These are phyloP conservation scores for Carassius auratus DNA, from an alignment of 2,113 vertebrate species.

Conservation along the genomic window DNA sequence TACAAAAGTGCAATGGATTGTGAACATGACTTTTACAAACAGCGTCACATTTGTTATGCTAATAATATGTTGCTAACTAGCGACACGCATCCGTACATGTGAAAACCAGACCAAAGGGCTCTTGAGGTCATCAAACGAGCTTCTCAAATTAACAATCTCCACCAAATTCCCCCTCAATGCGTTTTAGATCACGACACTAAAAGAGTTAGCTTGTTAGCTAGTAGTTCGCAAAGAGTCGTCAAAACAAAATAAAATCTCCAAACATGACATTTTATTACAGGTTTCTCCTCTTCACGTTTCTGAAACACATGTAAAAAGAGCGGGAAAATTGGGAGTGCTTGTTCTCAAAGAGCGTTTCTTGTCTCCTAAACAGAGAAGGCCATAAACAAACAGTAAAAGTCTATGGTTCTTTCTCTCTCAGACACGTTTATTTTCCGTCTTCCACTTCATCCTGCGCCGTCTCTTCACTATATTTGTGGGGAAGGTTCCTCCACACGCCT, in stretches of 20 bases:
- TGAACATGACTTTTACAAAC: background rate
- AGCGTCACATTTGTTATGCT: background rate
- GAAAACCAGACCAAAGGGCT: background rate
- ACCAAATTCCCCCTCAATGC: background rate
- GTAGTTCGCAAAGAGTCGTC: background rate
- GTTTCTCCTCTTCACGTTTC: background rate
- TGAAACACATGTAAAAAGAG: background rate
- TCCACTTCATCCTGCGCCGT: slow-evolving; percentile 19
- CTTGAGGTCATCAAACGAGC: background rate
- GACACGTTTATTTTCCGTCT: slow-evolving; percentile 24
- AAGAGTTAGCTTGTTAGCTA: slow-evolving; percentile 7
- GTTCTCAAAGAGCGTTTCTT: background rate
- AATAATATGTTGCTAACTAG: background rate
- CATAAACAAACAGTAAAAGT: background rate
- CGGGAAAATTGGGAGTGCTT: background rate
- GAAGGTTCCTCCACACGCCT: slow-evolving; percentile 48
- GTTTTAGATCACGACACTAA: slow-evolving; percentile 33
- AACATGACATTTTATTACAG: background rate
- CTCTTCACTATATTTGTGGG: slow-evolving; percentile 27
- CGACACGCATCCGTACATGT: background rate
- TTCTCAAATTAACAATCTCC: background rate
- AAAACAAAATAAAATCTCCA: background rate
- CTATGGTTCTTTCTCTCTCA: background rate
- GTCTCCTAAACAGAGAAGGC: background rate
- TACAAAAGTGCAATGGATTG: background rate